A percentile compares a stretch with the other conserved stretches of the same genome.
These are phyloP conservation scores for Zosterops borbonicus DNA, from an alignment of 2,113 vertebrate species.

Conservation along the genomic window DNA sequence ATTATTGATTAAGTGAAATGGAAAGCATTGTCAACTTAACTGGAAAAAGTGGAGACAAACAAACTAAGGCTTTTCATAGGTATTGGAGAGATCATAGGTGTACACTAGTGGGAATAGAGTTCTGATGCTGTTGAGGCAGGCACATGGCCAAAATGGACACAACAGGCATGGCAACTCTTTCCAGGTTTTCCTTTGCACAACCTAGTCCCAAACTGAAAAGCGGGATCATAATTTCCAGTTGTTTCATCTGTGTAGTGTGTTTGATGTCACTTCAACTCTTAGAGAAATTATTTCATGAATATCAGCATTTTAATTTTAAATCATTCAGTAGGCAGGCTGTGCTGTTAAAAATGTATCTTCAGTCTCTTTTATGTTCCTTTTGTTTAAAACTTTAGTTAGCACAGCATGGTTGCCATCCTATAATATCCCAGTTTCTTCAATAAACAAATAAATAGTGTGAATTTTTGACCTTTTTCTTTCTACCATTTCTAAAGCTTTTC, in stretches of 20 bases:
- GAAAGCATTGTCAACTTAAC: not conserved
- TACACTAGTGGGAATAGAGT: not conserved
- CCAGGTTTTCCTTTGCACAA: not conserved
- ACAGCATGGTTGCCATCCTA: not conserved
- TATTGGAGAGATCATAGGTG: not conserved
- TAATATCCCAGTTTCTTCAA: not conserved
- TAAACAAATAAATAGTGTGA: not conserved
- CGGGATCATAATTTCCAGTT: accelerated
- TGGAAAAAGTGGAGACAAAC: not conserved
- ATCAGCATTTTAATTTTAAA: not conserved
- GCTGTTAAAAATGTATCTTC: not conserved
- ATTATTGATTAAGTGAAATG: conserved; percentile 41
- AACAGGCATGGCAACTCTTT: not conserved
- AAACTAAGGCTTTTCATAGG: not conserved
- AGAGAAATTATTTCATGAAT: not conserved
- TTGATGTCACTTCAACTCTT: not conserved
- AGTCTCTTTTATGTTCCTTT: not conserved
- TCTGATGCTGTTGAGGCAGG: not conserved
- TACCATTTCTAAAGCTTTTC: not conserved
- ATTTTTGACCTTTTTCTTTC: not conserved
- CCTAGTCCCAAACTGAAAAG: not conserved
- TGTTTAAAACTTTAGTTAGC: not conserved
- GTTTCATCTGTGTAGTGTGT: not conserved
- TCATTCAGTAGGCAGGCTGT: not conserved
- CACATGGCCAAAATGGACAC: not conserved